Base-by-base conservation (phyloP, 2,888 invertebrate genomes). In the Scaptomyza tumidula region DNA sequence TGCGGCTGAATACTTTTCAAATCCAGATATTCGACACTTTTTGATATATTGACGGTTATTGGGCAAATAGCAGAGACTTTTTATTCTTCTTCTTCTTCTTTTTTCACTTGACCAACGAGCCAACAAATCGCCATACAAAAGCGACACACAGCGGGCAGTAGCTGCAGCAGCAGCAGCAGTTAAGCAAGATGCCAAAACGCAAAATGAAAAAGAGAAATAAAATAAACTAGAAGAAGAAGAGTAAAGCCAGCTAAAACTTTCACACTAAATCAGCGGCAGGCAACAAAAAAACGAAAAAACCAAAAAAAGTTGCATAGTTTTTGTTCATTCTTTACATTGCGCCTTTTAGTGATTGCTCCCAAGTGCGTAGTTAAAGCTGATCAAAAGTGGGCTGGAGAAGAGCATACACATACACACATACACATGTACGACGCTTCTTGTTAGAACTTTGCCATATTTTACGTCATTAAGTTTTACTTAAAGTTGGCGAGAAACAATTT, bases 31-130 rank as follows among this genome's bases (percentile, higher is more conserved):
- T 44, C 61, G 70, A 56, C 64, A 78, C 69, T 85, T 85, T 71
- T 87, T 39, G 83, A 87, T 85, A 79, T 89, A 85, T 89, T 81
- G 79, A 81, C 61, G 73, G 74, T 72, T 87, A 84, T 89, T 88
- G 80, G 89, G 89, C 85, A 78, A 84, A 81, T 62, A 54, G 64
- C 64, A 41, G 60, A 50, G 62, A 71, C 61, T 62, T 71, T 58
- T n/a, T 7, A n/a, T 39, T 39, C 14, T 39, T 14, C 37, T 39
- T 16, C 16, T 41, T 9, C 37, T 37, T 35, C 5, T 0, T 13
- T 13, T 13, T n/a, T n/a, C 11, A 14, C 39, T 68, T 75, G 80
- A 82, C 84, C 88, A 68, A 59, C 61, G 65, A 82, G 62, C 65
- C 83, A 72, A 80, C 65, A 80, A 72, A 81, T 76, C 46, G 60